These are phyloP conservation scores for Acleris cristana DNA, from an alignment of 2,888 invertebrate species.

Conservation along the genomic window DNA sequence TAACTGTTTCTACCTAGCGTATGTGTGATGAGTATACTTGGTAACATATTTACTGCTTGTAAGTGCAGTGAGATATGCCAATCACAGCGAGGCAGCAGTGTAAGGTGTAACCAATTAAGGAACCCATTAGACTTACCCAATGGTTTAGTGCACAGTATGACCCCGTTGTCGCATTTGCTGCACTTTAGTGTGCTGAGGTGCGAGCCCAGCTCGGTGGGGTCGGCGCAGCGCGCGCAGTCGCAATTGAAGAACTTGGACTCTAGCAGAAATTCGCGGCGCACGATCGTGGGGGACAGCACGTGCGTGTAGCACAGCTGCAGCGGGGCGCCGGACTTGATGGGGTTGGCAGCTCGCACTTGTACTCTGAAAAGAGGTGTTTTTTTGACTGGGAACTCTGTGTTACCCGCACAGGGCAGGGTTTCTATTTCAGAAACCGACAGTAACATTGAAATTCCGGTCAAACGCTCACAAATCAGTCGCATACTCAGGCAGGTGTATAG, in stretches of 20 bases:
- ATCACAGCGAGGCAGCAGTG: too few species aligned
- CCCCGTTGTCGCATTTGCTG: slow-evolving; percentile 88
- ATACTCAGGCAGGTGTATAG: too few species aligned
- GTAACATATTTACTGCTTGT: too few species aligned
- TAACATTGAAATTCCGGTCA: too few species aligned
- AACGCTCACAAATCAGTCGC: too few species aligned
- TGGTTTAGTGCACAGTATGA: slow-evolving; percentile 86
- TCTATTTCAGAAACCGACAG: neutral
- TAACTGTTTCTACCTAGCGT: too few species aligned
- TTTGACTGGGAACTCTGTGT: neutral
- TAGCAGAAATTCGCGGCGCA: slow-evolving; percentile 87
- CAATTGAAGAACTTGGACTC: slow-evolving; percentile 93
- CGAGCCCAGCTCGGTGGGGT: slow-evolving; percentile 91
- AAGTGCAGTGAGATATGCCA: too few species aligned
- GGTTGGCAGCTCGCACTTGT: slow-evolving; percentile 87
- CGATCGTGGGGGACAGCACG: slow-evolving; percentile 88
- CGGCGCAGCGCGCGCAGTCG: slow-evolving; percentile 88
- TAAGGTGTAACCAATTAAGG: too few species aligned
- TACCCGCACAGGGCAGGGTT: neutral
- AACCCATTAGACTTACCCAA: slow-evolving; percentile 78
- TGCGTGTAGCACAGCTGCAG: slow-evolving; percentile 91
- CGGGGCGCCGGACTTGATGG: slow-evolving; percentile 85
- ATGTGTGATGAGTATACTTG: too few species aligned
- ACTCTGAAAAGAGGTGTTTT: slow-evolving; percentile 74
- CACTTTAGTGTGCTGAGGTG: slow-evolving; percentile 92